A percentile compares a stretch with the other conserved stretches of the same genome.
Evolutionary conservation across 2,113 vertebrate genomes (phyloP).

Genomic region (Upupa epops): DNA sequence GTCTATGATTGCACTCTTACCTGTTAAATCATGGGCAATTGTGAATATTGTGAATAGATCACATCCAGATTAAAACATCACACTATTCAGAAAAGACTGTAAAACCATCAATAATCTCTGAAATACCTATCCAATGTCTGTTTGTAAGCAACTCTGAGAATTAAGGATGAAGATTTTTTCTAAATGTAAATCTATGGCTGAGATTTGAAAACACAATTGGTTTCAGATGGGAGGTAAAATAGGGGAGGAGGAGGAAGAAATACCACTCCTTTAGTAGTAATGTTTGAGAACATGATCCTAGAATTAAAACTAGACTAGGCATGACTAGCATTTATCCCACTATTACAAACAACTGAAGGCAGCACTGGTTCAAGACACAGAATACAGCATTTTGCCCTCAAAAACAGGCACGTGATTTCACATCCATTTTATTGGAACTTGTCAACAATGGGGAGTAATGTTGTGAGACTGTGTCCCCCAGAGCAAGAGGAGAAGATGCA

Average conservation of each 20-base stretch:
- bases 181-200: not conserved
- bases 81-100: not conserved
- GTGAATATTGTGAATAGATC: not conserved
- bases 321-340: not conserved
- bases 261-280: not conserved
- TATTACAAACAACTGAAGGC: not conserved
- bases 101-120: not conserved
- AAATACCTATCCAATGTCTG: not conserved
- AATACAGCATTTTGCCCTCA: not conserved
- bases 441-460: not conserved
- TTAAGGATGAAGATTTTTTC: not conserved
- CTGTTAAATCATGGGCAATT: not conserved
- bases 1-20: not conserved
- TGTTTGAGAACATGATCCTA: not conserved
- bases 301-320: not conserved
- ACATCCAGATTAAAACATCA: not conserved
- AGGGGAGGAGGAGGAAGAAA: accelerated
- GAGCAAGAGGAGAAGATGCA: not conserved
- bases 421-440: not conserved
- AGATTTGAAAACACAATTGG: not conserved
- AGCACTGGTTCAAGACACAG: not conserved
- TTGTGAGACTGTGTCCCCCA: not conserved
- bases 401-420: not conserved
- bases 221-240: not conserved
- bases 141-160: not conserved